These are phyloP conservation scores for Apoderus coryli DNA, from an alignment of 2,888 invertebrate species.

Conservation along the genomic window DNA sequence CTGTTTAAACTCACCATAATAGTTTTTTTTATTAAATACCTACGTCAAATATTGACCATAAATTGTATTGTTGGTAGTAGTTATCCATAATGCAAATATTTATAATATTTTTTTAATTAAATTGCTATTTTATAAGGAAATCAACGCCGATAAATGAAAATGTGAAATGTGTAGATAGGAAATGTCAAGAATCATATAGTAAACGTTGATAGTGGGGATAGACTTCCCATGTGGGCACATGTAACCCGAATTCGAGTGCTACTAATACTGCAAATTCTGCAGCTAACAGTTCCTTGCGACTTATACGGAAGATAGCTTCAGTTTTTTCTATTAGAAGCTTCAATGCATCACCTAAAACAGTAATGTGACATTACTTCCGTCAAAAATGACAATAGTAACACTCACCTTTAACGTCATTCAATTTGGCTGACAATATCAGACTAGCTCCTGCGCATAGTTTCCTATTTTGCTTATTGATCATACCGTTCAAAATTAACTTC, in stretches of 20 bases:
- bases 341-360: slow-evolving; percentile 73
- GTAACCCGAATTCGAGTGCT: slow-evolving; percentile 86
- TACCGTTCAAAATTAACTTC: slow-evolving; percentile 78
- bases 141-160: no score
- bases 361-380: no score
- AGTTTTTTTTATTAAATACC: no score
- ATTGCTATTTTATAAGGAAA: no score
- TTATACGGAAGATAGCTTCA: slow-evolving; percentile 79
- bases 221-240: slow-evolving; percentile 82
- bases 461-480: slow-evolving; percentile 89
- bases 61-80: no score
- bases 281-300: slow-evolving; percentile 76
- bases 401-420: slow-evolving; percentile 95
- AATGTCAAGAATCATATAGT: slow-evolving; percentile 66
- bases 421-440: slow-evolving; percentile 83
- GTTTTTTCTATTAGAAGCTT: slow-evolving; percentile 85
- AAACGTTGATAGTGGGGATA: slow-evolving; percentile 91
- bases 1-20: no score
- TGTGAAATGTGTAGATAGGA: no score
- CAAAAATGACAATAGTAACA: no score
- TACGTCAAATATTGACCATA: no score
- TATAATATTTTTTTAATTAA: no score
- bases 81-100: no score
- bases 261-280: slow-evolving; percentile 92
- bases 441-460: slow-evolving; percentile 94